Conservation (phyloP, 2,113 vertebrate species). For the Caranx melampygus region DNA sequence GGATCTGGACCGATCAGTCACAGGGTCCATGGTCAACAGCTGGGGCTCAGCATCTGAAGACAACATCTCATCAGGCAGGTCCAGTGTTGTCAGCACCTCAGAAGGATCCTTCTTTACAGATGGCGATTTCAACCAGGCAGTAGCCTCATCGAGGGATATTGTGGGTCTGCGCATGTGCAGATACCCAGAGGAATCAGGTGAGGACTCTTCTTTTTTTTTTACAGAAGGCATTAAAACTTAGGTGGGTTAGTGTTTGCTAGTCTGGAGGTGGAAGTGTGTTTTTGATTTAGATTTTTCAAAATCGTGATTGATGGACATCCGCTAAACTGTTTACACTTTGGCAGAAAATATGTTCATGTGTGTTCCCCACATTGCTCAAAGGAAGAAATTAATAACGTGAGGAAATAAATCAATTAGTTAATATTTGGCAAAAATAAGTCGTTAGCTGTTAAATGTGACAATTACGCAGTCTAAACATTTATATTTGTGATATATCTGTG, state of each 20-base stretch:
- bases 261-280: background rate
- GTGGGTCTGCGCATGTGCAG: constrained; percentile 90
- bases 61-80: constrained; percentile 93
- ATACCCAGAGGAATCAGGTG: constrained; percentile 84
- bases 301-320: no score
- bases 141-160: constrained; percentile 88
- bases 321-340: no score
- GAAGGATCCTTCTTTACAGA: constrained; percentile 96
- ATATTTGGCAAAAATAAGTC: no score
- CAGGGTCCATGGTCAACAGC: constrained; percentile 97
- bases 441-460: background rate
- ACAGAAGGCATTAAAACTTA: background rate
- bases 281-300: no score
- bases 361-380: no score
- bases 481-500: constrained; percentile 75
- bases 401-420: no score
- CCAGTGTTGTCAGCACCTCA: constrained; percentile 91
- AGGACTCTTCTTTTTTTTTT: constrained; percentile 1
- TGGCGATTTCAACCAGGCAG: constrained; percentile 93
- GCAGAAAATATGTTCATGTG: no score
- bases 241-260: background rate
- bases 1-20: constrained; percentile 94
- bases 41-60: constrained; percentile 97
- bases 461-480: background rate
- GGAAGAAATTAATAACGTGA: no score